Evolutionary conservation across 1,140 invertebrate species (phyloP).

Genomic region (Eriocheir sinensis): DNA sequence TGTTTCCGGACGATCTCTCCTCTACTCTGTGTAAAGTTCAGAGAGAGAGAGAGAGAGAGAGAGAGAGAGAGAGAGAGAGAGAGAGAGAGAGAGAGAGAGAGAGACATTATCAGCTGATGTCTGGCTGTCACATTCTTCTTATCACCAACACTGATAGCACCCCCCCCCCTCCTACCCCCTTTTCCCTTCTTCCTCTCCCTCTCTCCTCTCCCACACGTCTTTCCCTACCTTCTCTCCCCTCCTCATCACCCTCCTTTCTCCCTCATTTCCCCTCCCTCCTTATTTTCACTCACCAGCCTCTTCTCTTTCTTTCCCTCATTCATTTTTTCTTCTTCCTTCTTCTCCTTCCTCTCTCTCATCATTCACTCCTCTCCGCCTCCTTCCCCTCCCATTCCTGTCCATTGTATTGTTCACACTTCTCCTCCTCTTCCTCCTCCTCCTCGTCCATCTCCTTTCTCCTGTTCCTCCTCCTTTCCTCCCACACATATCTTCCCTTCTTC

Average conservation of each 20-base stretch:
- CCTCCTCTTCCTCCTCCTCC: no score
- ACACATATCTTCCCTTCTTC: neutral
- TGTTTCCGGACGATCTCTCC: no score
- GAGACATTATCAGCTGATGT: neutral
- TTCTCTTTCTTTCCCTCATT: neutral
- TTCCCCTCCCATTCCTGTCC: no score
- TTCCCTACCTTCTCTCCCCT: no score
- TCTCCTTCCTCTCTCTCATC: neutral
- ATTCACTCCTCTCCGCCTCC: neutral
- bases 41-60: constrained; percentile 19
- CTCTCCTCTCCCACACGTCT: no score
- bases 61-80: constrained; percentile 22
- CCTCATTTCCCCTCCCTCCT: neutral
- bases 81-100: constrained; percentile 10
- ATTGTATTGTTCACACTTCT: no score
- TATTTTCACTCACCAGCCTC: neutral
- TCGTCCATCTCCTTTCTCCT: no score
- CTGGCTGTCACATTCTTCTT: no score
- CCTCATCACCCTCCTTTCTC: neutral
- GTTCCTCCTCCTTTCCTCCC: no score
- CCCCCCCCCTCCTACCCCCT: no score
- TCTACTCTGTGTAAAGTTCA: no score
- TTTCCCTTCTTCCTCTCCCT: neutral
- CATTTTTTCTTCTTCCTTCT: neutral
- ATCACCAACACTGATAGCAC: no score